Evolutionary conservation across 2,888 invertebrate species (phyloP), one percentile per base, ranked within the genome.

Genomic region (Chelonus formosanus): DNA sequence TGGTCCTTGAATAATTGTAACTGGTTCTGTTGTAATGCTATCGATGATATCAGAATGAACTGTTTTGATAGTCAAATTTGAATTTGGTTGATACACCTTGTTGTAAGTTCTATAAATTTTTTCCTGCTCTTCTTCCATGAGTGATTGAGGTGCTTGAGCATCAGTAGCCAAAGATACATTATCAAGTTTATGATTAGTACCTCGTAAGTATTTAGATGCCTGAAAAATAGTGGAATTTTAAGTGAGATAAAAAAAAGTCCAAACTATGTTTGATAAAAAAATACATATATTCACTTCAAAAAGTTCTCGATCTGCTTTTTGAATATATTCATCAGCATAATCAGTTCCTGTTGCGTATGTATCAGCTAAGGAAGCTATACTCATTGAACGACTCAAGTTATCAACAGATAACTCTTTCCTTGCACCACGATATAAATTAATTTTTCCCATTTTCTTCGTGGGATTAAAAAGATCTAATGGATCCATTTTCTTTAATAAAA

Each of bases 1-100:
- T 0, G 92, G 91, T 0, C 98, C 98, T 84, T 96, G 92, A 53
- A 99, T 90, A 7, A 98, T 88, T 0, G 93, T 88, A 0, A 96
- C 93, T 61, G 90, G 89, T 80, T 90, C 91, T 1, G 87, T 86
- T 20, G 87, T 85, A 6, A 97, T 89, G 57, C 88, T 86, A 3
- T 87, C 83, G 3, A 96, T 72, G 63, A 97, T 93, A 89, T 93
- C 77, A 5, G 79, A 74, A 65, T 71, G 76, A 58, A 74, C 71
- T 3, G 73, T 54, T 31, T 71, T 74, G 47, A 86, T 80, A 3
- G 79, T 74, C 31, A 84, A 76, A 64, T 74, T 76, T 3, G 68
- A 62, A 44, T 78, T 74, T 3, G 76, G 71, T 3, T 75, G 73
- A 48, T 78, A 70, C 1, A 71, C 73, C 68, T 85, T 84, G 48